A percentile compares a stretch with the other conserved stretches of the same genome.
Conservation (phyloP, 2,888 invertebrate genomes). For the Ferrisia virgata region DNA sequence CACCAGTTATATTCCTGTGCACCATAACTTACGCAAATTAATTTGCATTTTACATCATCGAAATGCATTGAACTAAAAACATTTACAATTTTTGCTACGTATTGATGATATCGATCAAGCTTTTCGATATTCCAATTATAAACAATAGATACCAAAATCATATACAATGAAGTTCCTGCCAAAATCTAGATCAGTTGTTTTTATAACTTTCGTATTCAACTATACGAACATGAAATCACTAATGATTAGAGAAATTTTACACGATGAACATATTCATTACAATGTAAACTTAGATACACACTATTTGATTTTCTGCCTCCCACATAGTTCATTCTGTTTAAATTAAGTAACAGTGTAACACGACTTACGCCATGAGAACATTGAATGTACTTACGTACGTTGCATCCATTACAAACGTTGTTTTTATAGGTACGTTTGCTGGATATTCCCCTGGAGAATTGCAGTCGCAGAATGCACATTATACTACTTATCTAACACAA, state of each 20-base stretch:
- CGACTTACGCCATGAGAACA: background rate
- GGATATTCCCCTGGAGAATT: no score
- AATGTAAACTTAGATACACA: background rate
- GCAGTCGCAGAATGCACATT: no score
- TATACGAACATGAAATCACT: background rate
- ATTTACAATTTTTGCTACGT: background rate
- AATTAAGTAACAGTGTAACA: background rate
- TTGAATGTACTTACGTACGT: background rate
- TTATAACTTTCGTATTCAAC: background rate
- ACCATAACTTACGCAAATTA: background rate
- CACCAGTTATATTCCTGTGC: no score
- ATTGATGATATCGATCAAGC: background rate
- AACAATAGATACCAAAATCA: background rate
- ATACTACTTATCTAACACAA: no score
- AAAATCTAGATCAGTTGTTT: background rate
- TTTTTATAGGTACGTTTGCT: background rate
- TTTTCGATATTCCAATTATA: background rate
- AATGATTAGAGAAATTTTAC: background rate
- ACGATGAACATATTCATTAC: background rate
- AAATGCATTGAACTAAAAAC: background rate
- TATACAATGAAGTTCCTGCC: background rate
- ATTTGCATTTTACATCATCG: background rate
- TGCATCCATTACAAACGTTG: background rate
- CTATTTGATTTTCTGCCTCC: background rate
- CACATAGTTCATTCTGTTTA: background rate